Conservation (phyloP, 2,113 vertebrate species). For the Rattus rattus region DNA sequence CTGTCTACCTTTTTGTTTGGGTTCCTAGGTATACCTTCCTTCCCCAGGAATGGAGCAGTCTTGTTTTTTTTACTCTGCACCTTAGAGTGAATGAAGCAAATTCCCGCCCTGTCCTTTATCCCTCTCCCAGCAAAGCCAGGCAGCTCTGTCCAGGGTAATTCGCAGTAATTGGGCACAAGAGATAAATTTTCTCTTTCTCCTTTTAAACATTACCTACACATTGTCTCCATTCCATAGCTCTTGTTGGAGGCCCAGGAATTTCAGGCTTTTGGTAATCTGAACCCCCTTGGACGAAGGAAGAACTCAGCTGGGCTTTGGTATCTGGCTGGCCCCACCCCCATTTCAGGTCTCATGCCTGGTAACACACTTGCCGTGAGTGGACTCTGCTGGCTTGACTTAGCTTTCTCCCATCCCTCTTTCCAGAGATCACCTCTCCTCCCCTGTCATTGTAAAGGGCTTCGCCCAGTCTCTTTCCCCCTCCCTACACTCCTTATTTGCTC, state of each 20-base stretch:
- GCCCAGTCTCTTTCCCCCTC: not conserved
- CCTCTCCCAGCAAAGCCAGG: conserved; percentile 20
- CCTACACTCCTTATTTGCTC: not conserved
- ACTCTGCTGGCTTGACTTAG: not conserved
- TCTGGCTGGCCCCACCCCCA: not conserved
- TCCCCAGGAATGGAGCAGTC: not conserved
- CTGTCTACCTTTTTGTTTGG: not conserved
- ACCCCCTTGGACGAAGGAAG: not conserved
- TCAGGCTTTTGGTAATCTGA: not conserved
- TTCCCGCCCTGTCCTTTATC: not conserved
- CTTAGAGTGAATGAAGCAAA: not conserved
- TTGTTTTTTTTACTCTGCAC: not conserved
- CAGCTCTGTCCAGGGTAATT: not conserved
- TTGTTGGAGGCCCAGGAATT: not conserved
- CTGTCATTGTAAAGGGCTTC: not conserved
- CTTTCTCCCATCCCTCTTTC: not conserved
- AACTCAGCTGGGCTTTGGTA: not conserved
- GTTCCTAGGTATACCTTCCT: not conserved
- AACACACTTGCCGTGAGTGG: not conserved
- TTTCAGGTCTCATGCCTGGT: not conserved
- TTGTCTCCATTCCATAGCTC: not conserved
- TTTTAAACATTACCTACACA: not conserved
- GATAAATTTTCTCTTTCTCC: not conserved
- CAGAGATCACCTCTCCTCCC: not conserved
- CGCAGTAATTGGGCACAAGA: not conserved